phyloP scores from a whole-genome alignment of 2,888 invertebrate species.

The Tethea ocularis region DNA sequence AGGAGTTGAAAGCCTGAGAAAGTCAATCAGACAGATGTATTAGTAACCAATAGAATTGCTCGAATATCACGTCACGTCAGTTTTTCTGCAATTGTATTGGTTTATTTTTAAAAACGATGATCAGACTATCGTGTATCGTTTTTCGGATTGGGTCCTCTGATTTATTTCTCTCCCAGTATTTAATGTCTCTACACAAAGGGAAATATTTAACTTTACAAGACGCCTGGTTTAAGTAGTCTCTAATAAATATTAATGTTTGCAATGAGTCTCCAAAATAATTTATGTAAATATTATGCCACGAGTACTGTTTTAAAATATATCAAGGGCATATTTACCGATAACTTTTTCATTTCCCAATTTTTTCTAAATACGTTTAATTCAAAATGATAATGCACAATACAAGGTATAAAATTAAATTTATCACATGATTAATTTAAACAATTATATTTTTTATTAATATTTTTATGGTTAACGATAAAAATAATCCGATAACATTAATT shows the following conservation, averaged over 20 bases:
- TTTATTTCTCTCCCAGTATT: too few species aligned
- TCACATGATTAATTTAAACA: neutral
- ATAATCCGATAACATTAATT: neutral
- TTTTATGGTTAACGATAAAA: neutral
- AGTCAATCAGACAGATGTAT: too few species aligned
- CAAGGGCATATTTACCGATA: neutral
- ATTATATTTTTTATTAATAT: neutral
- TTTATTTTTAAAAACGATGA: too few species aligned
- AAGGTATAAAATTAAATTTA: neutral
- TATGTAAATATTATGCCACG: neutral
- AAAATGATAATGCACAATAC: neutral
- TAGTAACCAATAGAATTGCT: too few species aligned
- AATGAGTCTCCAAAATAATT: neutral
- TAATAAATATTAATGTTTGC: neutral
- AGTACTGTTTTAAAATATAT: neutral
- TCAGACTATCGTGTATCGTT: too few species aligned
- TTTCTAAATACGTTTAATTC: neutral
- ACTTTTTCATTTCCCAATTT: neutral
- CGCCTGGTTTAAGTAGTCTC: neutral
- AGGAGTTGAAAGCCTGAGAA: too few species aligned
- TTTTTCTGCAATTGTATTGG: too few species aligned
- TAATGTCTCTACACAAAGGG: neutral
- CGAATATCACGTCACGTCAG: too few species aligned
- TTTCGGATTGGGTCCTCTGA: too few species aligned
- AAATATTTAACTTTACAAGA: neutral